Evolutionary conservation across 2,888 invertebrate species (phyloP), one percentile per base, ranked within the genome.

Genomic region (Machimus rusticus): DNA sequence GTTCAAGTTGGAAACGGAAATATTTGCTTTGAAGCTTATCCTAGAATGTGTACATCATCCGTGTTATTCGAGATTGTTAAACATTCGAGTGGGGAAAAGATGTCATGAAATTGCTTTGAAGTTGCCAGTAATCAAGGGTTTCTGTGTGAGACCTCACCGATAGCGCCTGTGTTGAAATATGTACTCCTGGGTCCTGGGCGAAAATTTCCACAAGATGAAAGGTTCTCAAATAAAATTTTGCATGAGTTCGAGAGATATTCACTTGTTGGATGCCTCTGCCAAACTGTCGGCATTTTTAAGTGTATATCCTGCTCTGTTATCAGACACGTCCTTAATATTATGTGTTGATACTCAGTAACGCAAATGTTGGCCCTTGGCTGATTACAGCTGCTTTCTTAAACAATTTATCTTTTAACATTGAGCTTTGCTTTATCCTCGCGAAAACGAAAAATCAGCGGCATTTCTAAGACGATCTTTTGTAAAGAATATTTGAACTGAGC

Each of bases 1-100:
- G 87, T 78, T 85, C 87, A 66, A 66, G 43, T 77, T 85, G 74
- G 74, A 87, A 78, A 77, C 87, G 86, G 78, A 87, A 87, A 86
- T 87, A 87, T 87, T 87, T 87, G 79, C 87, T 87, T 87, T 87
- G 87, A 87, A 79, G 86, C 86, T 87, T 86, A 77, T 86, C 78
- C 74, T 39, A 57, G 87, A 86, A 87, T 87, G 78, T 87, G 87
- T 87, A 85, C 78, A 78, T 87, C 86, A 85, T 87, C 77, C 77
- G 84, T 77, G 85, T 87, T 84, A 87, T 85, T 87, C 77, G 55
- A 85, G 79, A 55, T 74, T 79, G 85, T 79, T 86, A 78, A 66
- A 66, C 57, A 78, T 66, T 86, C 79, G 76, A 79, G 78, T 78
- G 57, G 55, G 86, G 57, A 43, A 77, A 31, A 86, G 43, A 84